Conservation (phyloP, 2,797 vertebrate genomes). For the Pangasius mekongensis region DNA sequence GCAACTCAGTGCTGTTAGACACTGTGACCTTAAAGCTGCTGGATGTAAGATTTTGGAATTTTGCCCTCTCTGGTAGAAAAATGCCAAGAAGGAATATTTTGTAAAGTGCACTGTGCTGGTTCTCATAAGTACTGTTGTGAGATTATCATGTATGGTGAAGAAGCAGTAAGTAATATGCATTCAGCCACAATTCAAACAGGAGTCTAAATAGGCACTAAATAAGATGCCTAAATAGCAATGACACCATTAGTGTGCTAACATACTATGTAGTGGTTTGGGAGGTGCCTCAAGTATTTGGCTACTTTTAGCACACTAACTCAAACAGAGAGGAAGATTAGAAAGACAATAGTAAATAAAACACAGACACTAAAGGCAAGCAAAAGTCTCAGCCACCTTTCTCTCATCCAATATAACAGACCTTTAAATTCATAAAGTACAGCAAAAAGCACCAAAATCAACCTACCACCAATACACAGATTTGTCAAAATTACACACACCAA, state of each 20-base stretch:
- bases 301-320: background rate
- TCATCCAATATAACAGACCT: background rate
- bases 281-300: background rate
- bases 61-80: constrained; percentile 8
- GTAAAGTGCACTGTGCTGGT: background rate
- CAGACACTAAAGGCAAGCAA: background rate
- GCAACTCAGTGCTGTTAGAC: constrained; percentile 33
- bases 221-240: background rate
- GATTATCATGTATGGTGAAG: no score
- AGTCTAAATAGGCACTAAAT: background rate
- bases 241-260: background rate
- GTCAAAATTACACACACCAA: background rate
- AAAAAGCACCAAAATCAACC: background rate
- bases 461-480: background rate
- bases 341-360: background rate
- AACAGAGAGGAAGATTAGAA: background rate
- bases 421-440: background rate
- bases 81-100: background rate
- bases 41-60: constrained; percentile 18
- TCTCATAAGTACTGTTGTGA: no score
- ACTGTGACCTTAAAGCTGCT: constrained; percentile 48
- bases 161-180: background rate
- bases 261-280: background rate
- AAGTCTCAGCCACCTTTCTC: background rate
- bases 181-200: background rate